Evolutionary conservation across 2,797 vertebrate genomes (phyloP).

Genomic region (Phyllotis vaccarum): DNA sequence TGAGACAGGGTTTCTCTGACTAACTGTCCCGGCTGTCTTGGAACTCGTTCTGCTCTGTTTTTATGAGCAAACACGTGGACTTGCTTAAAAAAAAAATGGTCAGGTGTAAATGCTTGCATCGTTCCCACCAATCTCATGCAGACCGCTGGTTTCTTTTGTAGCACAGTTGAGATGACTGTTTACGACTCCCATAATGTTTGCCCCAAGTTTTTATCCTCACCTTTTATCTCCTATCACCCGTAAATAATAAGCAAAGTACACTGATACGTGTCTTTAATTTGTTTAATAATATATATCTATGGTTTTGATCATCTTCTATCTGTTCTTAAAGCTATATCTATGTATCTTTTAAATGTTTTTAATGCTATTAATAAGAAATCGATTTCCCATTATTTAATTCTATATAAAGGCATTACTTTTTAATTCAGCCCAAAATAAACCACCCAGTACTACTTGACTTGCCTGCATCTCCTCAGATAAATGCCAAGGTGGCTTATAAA

Average conservation of each 20-base stretch:
- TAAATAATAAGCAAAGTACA: slow-evolving; percentile 30
- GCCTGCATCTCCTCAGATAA: background rate
- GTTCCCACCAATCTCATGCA: background rate
- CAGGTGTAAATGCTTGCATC: background rate
- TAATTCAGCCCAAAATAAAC: slow-evolving; percentile 10
- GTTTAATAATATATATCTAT: background rate
- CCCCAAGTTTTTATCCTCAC: background rate
- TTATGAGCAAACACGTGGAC: background rate
- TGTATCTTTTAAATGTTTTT: background rate
- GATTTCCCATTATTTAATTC: slow-evolving; percentile 30
- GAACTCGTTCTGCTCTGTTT: background rate
- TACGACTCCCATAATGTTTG: slow-evolving; percentile 16
- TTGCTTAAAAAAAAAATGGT: background rate
- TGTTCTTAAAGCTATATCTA: background rate
- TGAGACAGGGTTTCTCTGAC: background rate
- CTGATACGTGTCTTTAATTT: slow-evolving; percentile 16
- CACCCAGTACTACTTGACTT: slow-evolving; percentile 5
- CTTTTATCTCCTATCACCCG: background rate
- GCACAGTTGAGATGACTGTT: background rate
- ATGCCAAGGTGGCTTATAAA: background rate
- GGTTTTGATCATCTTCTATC: background rate
- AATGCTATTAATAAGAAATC: slow-evolving; percentile 14
- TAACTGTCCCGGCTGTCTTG: background rate
- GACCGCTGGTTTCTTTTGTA: background rate
- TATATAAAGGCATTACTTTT: slow-evolving; percentile 9